Percentiles rank a stretch among this genome's conserved stretches.
Conservation (phyloP, 2,113 vertebrate genomes). For the Megaceryle torquata region DNA sequence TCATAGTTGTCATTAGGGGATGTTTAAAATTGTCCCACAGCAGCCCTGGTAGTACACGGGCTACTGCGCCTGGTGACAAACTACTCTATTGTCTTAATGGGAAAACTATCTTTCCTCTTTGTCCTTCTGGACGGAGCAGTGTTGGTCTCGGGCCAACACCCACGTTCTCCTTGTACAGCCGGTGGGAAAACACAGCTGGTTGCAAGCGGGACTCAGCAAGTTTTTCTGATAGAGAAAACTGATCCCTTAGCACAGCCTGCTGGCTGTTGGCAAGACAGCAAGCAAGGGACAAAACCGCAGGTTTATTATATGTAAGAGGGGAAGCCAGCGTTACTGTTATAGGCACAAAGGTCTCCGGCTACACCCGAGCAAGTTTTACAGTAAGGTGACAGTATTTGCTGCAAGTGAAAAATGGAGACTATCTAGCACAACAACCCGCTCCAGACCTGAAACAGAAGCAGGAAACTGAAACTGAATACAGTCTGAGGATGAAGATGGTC, state of each 20-base stretch:
- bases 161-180: neutral
- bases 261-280: neutral
- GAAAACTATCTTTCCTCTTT: neutral
- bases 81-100: neutral
- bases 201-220: accelerated
- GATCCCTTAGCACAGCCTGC: slow-evolving; percentile 43
- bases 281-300: neutral
- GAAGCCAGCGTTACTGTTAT: neutral
- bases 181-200: neutral
- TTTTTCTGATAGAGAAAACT: neutral
- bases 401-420: neutral
- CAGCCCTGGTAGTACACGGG: neutral
- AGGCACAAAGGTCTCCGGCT: neutral
- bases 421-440: accelerated
- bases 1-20: neutral
- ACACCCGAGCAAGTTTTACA: neutral
- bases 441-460: neutral
- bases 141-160: neutral
- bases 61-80: neutral
- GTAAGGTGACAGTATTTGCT: neutral
- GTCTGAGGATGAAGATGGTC: neutral
- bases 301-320: accelerated
- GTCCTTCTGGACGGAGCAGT: neutral
- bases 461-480: neutral
- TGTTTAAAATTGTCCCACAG: neutral